Percentiles rank a stretch among this genome's conserved stretches.
phyloP scores from a whole-genome alignment of 2,888 invertebrate species.

The Polia nebulosa region DNA sequence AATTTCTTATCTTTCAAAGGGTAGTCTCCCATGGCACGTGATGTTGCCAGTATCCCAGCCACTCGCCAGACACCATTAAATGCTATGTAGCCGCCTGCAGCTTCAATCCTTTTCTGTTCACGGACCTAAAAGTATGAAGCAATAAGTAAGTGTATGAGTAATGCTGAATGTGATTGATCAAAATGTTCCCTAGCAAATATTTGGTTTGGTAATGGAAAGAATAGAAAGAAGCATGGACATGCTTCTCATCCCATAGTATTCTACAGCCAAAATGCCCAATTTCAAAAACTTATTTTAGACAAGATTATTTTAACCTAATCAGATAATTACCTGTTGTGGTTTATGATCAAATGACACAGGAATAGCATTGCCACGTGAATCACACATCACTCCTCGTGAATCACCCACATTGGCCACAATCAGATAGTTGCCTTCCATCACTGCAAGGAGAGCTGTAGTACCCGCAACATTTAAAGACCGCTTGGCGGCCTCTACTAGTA shows the following conservation, averaged over 20 bases:
- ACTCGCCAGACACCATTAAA: conserved; percentile 99
- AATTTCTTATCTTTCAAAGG: conserved; percentile 98
- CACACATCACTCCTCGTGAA: conserved; percentile 98
- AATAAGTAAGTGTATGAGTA: conserved; percentile 17
- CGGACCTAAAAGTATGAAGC: conserved; percentile 91
- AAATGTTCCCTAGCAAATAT: neutral
- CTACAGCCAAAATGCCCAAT: neutral
- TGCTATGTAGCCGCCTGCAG: conserved; percentile 98
- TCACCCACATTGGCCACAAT: conserved; percentile 99
- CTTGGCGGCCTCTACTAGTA: conserved; percentile 96
- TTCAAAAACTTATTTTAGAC: neutral
- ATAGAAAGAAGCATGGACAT: no score
- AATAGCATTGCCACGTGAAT: conserved; percentile 96
- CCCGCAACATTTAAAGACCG: conserved; percentile 95
- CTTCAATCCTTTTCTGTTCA: conserved; percentile 97
- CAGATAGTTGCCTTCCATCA: conserved; percentile 95
- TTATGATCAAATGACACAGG: conserved; percentile 99
- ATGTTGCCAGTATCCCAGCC: conserved; percentile 98
- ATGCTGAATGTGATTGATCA: neutral
- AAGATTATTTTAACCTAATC: neutral
- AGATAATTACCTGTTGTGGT: conserved; percentile 95
- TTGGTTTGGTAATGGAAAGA: neutral
- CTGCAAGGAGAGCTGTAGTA: conserved; percentile 97
- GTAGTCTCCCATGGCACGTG: conserved; percentile 98
- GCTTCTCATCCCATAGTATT: no score